Conservation (phyloP, 1,140 invertebrate genomes). For the Aphaenogaster rudis region DNA sequence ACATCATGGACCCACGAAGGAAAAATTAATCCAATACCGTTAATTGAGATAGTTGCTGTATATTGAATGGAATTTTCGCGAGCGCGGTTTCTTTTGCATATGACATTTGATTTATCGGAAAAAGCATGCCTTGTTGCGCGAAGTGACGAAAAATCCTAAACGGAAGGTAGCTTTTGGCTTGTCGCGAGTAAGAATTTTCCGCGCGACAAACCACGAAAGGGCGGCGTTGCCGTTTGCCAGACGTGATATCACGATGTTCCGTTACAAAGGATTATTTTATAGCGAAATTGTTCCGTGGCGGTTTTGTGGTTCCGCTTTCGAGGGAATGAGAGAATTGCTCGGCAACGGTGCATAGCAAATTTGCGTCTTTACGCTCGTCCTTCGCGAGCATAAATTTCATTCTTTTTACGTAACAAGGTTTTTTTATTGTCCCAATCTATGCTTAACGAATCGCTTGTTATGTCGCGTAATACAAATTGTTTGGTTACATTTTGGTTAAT, state of each 20-base stretch:
- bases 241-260: not conserved
- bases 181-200: constrained; percentile 32
- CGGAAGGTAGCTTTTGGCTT: not conserved
- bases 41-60: not conserved
- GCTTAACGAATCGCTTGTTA: not conserved
- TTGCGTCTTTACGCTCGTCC: constrained; percentile 19
- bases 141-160: constrained; percentile 1
- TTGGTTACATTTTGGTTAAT: not conserved
- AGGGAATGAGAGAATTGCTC: not conserved
- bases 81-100: not conserved
- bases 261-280: constrained; percentile 55
- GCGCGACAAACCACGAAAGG: constrained; percentile 23
- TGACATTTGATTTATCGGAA: not conserved
- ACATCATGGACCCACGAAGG: no score
- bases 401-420: constrained; percentile 14
- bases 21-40: constrained; percentile 1
- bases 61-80: not conserved
- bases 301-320: constrained; percentile 19
- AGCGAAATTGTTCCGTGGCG: constrained; percentile 41
- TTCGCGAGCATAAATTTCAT: constrained; percentile 12
- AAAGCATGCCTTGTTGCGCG: not conserved
- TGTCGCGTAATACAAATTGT: not conserved
- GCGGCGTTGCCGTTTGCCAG: constrained; percentile 11
- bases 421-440: not conserved
- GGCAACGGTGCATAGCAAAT: not conserved